Conservation (phyloP, 2,797 vertebrate species). For the Propithecus deckenii region DNA sequence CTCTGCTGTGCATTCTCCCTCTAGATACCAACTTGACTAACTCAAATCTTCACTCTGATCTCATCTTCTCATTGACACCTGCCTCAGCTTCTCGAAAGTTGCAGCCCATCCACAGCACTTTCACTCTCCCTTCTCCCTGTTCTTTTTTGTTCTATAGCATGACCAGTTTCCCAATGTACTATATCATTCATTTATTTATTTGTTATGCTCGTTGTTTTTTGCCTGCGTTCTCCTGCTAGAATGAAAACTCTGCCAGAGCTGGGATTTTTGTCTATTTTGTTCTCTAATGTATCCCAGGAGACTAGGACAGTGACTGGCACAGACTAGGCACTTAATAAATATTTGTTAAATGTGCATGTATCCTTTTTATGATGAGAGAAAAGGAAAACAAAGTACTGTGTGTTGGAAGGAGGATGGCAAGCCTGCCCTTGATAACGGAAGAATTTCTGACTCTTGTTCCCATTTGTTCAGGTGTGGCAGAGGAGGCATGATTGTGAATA, state of each 20-base stretch:
- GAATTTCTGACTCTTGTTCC: slow-evolving; percentile 30
- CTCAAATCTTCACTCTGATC: background rate
- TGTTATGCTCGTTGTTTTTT: background rate
- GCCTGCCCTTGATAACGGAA: background rate
- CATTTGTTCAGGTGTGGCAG: slow-evolving; percentile 57
- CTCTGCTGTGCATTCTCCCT: background rate
- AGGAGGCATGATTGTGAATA: slow-evolving; percentile 81
- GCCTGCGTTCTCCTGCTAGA: background rate
- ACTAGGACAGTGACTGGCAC: background rate
- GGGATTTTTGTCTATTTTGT: background rate
- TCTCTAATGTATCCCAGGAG: background rate
- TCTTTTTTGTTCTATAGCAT: background rate
- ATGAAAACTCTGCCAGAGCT: slow-evolving; percentile 5
- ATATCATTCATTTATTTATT: background rate
- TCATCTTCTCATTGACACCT: background rate
- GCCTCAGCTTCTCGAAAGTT: background rate
- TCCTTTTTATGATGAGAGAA: background rate
- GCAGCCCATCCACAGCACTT: background rate
- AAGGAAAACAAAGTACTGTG: background rate
- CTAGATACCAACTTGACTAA: background rate
- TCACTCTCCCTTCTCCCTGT: background rate
- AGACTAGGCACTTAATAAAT: background rate
- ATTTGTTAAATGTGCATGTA: background rate
- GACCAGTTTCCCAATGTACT: background rate
- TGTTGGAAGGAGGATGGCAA: background rate